Conservation (phyloP, 2,888 invertebrate species). For the Stenurella melanura region DNA sequence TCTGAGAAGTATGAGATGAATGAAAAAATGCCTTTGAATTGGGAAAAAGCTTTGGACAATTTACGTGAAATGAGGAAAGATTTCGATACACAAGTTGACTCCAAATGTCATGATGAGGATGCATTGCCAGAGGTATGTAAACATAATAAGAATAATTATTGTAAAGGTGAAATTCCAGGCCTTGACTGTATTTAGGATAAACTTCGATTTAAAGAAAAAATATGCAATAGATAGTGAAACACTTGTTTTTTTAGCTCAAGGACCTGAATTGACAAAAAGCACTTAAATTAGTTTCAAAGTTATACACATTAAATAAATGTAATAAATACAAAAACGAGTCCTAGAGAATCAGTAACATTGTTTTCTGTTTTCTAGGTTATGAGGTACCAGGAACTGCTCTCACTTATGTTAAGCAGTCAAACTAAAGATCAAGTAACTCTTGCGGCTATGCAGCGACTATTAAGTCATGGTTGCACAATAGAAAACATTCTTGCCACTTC, state of each 20-base stretch:
- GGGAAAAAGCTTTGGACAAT: slow-evolving; percentile 84
- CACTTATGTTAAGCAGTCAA: slow-evolving; percentile 98
- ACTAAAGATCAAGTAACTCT: slow-evolving; percentile 96
- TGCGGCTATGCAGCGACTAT: slow-evolving; percentile 90
- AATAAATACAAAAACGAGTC: no score
- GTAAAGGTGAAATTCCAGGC: no score
- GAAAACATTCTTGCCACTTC: slow-evolving; percentile 81
- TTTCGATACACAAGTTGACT: slow-evolving; percentile 93
- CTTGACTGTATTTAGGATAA: no score
- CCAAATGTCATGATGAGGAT: slow-evolving; percentile 82
- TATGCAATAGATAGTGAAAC: no score
- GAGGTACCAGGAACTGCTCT: slow-evolving; percentile 91
- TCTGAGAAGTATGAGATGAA: slow-evolving; percentile 53
- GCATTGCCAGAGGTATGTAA: slow-evolving; percentile 73
- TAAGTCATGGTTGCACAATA: slow-evolving; percentile 83
- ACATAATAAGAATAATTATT: no score
- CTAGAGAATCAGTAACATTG: no score
- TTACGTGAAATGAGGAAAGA: slow-evolving; percentile 88
- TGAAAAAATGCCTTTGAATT: slow-evolving; percentile 77
- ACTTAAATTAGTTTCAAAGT: no score
- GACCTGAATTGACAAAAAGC: no score
- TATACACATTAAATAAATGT: no score
- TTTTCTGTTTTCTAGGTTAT: slow-evolving; percentile 77
- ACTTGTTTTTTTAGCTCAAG: no score
- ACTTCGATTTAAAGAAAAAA: no score